Evolutionary conservation across 2,797 vertebrate species (phyloP), one percentile per base, ranked within the genome.

Genomic region (Lophius americanus): DNA sequence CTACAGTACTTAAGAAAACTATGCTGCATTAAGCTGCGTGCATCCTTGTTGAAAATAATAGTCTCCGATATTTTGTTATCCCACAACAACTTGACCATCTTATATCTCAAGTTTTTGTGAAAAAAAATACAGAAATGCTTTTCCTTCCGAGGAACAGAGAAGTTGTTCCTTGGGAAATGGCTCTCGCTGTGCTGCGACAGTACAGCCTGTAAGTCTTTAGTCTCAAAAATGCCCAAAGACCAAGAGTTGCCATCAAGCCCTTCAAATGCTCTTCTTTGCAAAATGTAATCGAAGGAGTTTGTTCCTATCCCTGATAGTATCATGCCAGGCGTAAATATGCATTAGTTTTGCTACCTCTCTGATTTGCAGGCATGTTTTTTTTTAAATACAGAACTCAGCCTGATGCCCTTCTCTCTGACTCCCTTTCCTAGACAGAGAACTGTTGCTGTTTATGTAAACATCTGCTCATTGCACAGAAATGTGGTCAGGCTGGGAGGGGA

Each of bases 391-490:
- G 44, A 62, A 52, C 57, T 68, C 36, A 65, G 56, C 54, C 23
- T 9, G 50, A 67, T 76, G 54, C 73, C 64, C 41, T 65, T n/a
- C 43, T 63, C 79, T 64, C 60, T 38, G 59, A 68, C 64, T 83
- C 61, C 46, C 59, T 60, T 85, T 87, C 78, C 79, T 83, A 56
- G 79, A 89, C 73, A 75, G 77, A 67, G 72, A 58, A 76, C 68
- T 71, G 64, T 58, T 48, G 66, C 65, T 70, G 70, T 89, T 88
- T 79, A 80, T 87, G 72, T 86, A 86, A 89, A 84, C 50, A 60
- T 73, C 76, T 76, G 60, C 73, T 89, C 86, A 89, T 64, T 68
- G 74, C 72, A 70, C 67, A 83, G 86, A 89, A 85, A 91, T 85
- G 78, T 76, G 73, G 60, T 73, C 1, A 33, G 13, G 51, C 32